Percentiles rank a stretch among this genome's conserved stretches.
These are phyloP conservation scores for Tapirus terrestris DNA, from an alignment of 2,113 vertebrate species.

Conservation along the genomic window DNA sequence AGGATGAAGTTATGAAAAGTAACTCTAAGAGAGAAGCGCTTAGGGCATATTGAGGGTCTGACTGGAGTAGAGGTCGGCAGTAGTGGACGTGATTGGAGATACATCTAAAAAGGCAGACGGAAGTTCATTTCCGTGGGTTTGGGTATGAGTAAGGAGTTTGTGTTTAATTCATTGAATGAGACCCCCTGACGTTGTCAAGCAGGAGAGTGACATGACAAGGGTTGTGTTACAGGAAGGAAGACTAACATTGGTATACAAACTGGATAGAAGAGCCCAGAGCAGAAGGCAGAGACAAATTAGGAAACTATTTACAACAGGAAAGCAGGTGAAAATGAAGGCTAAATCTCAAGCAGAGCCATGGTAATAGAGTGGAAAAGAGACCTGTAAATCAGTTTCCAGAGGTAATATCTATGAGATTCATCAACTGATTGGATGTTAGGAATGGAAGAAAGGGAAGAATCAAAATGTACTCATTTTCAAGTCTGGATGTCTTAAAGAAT, in stretches of 20 bases:
- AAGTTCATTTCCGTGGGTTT: background rate
- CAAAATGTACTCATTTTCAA: background rate
- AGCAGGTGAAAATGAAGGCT: constrained; percentile 9
- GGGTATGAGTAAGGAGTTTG: background rate
- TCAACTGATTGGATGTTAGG: background rate
- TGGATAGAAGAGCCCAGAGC: background rate
- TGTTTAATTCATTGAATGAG: background rate
- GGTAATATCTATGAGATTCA: background rate
- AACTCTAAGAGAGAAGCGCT: background rate
- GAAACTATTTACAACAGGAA: background rate
- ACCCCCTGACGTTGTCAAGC: background rate
- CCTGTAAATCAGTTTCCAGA: background rate
- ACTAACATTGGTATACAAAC: background rate
- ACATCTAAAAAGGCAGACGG: background rate
- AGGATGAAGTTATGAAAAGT: background rate
- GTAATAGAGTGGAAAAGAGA: background rate
- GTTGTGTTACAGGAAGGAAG: background rate
- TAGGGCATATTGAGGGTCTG: background rate
- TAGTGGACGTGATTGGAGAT: background rate
- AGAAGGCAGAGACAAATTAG: background rate
- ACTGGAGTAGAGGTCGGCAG: background rate
- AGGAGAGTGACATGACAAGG: background rate
- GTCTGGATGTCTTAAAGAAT: background rate
- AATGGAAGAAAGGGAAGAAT: background rate
- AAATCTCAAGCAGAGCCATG: background rate